Evolutionary conservation across 2,888 invertebrate genomes (phyloP), one percentile per base, ranked within the genome.

Genomic region (Apeira syringaria): DNA sequence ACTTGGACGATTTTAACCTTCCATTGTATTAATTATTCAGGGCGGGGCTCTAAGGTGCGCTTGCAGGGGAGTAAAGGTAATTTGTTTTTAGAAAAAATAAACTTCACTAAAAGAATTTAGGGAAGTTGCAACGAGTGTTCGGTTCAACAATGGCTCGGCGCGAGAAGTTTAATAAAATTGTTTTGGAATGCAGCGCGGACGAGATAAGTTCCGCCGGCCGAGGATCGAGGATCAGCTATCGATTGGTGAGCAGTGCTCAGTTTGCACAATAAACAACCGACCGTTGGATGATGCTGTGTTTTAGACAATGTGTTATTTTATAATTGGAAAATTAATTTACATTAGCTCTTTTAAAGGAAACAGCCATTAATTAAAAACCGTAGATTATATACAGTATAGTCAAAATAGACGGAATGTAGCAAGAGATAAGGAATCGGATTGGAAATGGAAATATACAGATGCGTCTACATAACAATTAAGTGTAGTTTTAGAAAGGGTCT

Each of bases 21-120:
- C 82, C 81, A 86, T 88, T 86, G 86, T 87, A 87, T 89, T 88
- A 89, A 88, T 88, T 89, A 89, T 88, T 87, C 88, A 88, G 79
- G 80, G 80, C 72, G 83, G 72, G 72, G 80, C 80, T 73, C 79
- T 81, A 81, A 88, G 87, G 87, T 87, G 84, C 74, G 83, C 72
- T 76, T 68, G 78, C 64, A 69, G 65, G 80, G 76, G 83, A 63
- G 80, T 78, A 69, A 69, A 72, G 76, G 74, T 75, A 86, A 87
- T 87, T 88, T 86, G 84, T 85, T 85, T 83, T 81, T 64, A 56
- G 47, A 58, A 43, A 70, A 76, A 71, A 80, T 71, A 77, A 78
- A 77, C 47, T 70, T 68, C 63, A 61, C 61, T 65, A 64, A 78
- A 83, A 76, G 81, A 80, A 84, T 85, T 84, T 76, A 71, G 80